Conservation (phyloP, 2,888 invertebrate genomes). For the Strigamia maritima region DNA sequence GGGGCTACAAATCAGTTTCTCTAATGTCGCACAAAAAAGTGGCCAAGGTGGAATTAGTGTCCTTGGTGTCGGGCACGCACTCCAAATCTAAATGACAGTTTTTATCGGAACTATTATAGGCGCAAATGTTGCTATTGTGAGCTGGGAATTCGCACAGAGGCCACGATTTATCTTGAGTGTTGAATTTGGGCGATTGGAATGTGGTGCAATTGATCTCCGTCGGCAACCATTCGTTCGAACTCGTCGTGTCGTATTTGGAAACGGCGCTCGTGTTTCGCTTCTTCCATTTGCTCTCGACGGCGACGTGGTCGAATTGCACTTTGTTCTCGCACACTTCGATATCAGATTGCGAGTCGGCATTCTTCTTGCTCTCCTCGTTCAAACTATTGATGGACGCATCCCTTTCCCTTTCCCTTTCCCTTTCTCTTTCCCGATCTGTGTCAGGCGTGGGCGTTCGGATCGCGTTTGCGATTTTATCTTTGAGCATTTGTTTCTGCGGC, state of each 20-base stretch:
- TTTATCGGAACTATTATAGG: neutral
- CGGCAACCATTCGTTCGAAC: constrained; percentile 22
- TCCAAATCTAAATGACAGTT: neutral
- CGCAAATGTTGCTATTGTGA: constrained; percentile 27
- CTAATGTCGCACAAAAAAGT: constrained; percentile 36
- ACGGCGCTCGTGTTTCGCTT: constrained; percentile 24
- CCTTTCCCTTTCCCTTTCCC: too few species aligned
- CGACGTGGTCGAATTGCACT: constrained; percentile 36
- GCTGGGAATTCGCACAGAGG: constrained; percentile 21
- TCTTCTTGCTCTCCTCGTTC: constrained; percentile 1
- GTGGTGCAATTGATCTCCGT: neutral
- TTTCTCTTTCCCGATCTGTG: too few species aligned
- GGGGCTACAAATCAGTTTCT: constrained; percentile 35
- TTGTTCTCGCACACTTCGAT: constrained; percentile 36
- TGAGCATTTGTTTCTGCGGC: constrained; percentile 26
- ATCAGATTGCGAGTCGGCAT: constrained; percentile 5
- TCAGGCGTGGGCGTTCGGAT: constrained; percentile 13
- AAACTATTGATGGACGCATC: neutral
- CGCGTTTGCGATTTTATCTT: constrained; percentile 18
- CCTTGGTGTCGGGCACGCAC: neutral
- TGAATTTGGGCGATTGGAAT: constrained; percentile 12
- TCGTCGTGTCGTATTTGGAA: constrained; percentile 7
- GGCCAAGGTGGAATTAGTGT: constrained; percentile 22
- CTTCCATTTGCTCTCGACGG: constrained; percentile 36
- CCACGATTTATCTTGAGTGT: constrained; percentile 30